Base-by-base conservation (phyloP, 2,113 vertebrate genomes). In the Vulpes lagopus region DNA sequence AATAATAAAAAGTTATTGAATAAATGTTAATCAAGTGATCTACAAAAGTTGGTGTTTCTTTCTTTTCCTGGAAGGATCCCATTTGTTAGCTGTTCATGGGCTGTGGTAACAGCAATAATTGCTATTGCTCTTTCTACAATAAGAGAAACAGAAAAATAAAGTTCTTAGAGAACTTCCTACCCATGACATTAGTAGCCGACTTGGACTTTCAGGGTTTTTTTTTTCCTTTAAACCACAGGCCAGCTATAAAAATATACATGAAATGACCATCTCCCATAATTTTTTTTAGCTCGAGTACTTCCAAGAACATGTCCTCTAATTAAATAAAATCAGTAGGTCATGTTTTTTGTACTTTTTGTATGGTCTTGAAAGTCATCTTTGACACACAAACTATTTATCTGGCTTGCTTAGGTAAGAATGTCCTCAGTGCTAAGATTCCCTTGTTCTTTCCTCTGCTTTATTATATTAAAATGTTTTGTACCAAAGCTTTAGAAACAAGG, bases 261-360 rank as follows among this genome's bases (percentile, higher is more conserved):
- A 83, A 96, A 76, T 71, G 7, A 35, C 35, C 19, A 64, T 79
- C 78, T 93, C 20, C 55, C 88, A 74, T 4, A 67, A 65, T 38
- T 8, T 62, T 35, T 35, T 71, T 76, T 53, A 83, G 27, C 49
- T 22, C 51, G 32, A 76, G 0, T 59, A 62, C 27, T 64, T 8
- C 71, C n/a, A 82, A 74, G 14, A 93, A 60, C 7, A 27, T 49
- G 64, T 20, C 15, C 62, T 74, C 57, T 60, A 53, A 82, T 64
- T 87, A 80, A 92, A 73, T 85, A 73, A 91, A 86, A 73, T 51
- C 60, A 51, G 22, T 23, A 95, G 79, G 49, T 91, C 83, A 73
- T 76, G 16, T 51, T 78, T 71, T 71, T 90, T 65, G 43, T 65
- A 49, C 8, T 9, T 67, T 55, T 27, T 78, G 11, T 11, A 5